Conservation (phyloP, 53 echinoderm and acorn worm species). For the Henricia sp. region DNA sequence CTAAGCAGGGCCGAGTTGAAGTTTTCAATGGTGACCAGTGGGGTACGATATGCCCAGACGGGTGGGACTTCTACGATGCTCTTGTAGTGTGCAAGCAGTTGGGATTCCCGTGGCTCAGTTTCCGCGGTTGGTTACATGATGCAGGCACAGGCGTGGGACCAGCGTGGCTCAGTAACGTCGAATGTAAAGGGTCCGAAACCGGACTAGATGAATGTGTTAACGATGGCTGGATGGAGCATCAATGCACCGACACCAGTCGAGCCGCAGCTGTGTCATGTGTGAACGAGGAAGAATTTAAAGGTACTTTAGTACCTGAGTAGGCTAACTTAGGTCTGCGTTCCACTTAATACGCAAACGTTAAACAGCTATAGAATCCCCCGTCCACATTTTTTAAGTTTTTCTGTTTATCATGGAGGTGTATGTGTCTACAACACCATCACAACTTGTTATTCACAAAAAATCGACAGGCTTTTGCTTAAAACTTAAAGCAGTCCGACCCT, state of each 20-base stretch:
- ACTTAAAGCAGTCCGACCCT: too few relatives aligned
- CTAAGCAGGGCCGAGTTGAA: slow-evolving; percentile 20
- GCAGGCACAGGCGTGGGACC: not conserved
- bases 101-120: not conserved
- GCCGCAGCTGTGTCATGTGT: not conserved
- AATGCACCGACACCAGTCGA: not conserved
- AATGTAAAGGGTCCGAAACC: not conserved
- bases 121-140: not conserved
- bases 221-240: not conserved
- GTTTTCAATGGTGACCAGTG: not conserved
- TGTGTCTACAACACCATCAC: too few relatives aligned
- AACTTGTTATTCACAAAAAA: too few relatives aligned
- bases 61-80: not conserved
- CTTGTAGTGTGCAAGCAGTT: slow-evolving; percentile 8
- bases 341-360: too few relatives aligned
- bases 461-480: too few relatives aligned
- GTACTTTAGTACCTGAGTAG: too few relatives aligned
- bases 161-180: not conserved
- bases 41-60: slow-evolving; percentile 8
- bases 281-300: not conserved
- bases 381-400: too few relatives aligned
- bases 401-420: too few relatives aligned
- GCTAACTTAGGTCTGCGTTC: too few relatives aligned
- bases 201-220: not conserved
- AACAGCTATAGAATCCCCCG: too few relatives aligned